Evolutionary conservation across 1,140 invertebrate genomes (phyloP), one percentile per base, ranked within the genome.

Genomic region (Panagrolaimus sp.): DNA sequence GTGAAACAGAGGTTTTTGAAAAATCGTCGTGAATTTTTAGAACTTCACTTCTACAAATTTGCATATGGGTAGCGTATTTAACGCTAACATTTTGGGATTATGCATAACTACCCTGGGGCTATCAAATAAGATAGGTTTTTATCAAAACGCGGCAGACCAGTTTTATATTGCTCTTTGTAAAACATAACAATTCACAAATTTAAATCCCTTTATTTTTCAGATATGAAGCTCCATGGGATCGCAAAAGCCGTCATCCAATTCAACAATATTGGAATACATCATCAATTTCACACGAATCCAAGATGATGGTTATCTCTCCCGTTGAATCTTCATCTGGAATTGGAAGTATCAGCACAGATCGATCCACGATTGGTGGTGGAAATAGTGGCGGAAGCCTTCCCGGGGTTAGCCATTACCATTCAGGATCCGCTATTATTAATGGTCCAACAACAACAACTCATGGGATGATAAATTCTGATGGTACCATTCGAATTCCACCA

Each of bases 161-260:
- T n/a, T n/a, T n/a, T n/a, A n/a, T n/a, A n/a, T n/a, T n/a, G n/a
- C n/a, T n/a, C n/a, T n/a, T 38, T 38, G 32, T 4, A 38, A 38
- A 38, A 38, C n/a, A n/a, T n/a, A 38, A 38, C 2, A 4, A 7
- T 38, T 38, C 32, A 38, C 2, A 38, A 38, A 12, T 58, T 58
- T 58, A 58, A 52, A 21, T 52, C 26, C n/a, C 12, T 58, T 58
- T 58, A 17, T 21, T 58, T 58, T 58, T 21, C 52, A 58, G 63
- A 17, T 64, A 64, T 43, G 63, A 64, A 38, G 28, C 63, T 43
- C 63, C 63, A 7, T 64, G 63, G 63, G 63, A 64, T 17, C 28
- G 43, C 12, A 64, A 64, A 64, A 28, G 17, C 17, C 52, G 52
- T 14, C n/a, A n/a, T 38, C 52, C 52, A 28, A 58, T 58, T 58